Percentiles rank a stretch among this genome's conserved stretches.
Evolutionary conservation across 2,888 invertebrate genomes (phyloP).

Genomic region (Chirona hameri): DNA sequence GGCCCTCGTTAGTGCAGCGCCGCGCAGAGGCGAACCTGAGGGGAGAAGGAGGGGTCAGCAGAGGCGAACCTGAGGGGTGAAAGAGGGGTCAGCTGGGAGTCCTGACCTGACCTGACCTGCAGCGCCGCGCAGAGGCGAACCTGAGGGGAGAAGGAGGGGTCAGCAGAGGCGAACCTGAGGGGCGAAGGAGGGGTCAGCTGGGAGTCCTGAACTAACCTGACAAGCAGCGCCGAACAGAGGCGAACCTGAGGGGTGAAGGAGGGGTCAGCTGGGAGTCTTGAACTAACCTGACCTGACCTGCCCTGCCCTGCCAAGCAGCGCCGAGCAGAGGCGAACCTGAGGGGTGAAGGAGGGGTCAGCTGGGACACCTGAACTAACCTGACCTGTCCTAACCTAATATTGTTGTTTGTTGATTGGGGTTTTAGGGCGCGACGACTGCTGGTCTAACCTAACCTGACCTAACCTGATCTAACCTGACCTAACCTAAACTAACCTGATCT

Average conservation of each 20-base stretch:
- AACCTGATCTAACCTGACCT: no score
- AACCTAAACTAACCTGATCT: no score
- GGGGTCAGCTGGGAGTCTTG: not conserved
- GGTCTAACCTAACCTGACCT: constrained; percentile 4
- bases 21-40: constrained; percentile 55
- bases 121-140: constrained; percentile 66
- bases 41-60: constrained; percentile 51
- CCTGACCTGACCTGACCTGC: constrained; percentile 50
- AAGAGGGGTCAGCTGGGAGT: not conserved
- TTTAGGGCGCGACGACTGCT: no score
- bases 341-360: not conserved
- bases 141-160: not conserved
- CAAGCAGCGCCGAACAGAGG: constrained; percentile 71
- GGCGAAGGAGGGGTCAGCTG: not conserved
- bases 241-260: not conserved
- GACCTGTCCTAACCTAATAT: constrained; percentile 53
- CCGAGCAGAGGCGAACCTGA: constrained; percentile 55
- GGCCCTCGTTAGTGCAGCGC: constrained; percentile 92
- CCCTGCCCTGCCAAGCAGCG: no score
- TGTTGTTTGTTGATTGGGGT: no score
- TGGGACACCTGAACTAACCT: no score
- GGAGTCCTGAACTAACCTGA: no score
- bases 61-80: not conserved
- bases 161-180: constrained; percentile 49
- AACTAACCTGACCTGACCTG: no score